Percentiles rank a stretch among this genome's conserved stretches.
Evolutionary conservation across 2,113 vertebrate species (phyloP).

Genomic region (Scophthalmus maximus): DNA sequence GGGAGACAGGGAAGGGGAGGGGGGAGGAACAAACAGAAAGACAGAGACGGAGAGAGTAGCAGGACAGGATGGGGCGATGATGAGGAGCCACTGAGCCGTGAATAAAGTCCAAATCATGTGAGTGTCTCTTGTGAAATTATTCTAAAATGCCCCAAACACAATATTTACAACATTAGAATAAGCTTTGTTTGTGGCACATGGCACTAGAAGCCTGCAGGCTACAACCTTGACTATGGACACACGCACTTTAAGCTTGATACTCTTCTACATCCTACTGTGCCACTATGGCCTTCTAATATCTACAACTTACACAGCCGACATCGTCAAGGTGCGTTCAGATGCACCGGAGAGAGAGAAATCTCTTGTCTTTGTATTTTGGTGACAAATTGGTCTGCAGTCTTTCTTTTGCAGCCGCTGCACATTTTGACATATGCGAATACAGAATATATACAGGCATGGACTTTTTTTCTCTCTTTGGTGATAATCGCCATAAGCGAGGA

Average conservation of each 20-base stretch:
- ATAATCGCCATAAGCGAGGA: no score
- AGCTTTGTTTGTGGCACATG: slow-evolving; percentile 8
- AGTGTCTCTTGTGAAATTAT: slow-evolving; percentile 3
- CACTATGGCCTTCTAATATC: not conserved
- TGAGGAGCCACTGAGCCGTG: slow-evolving; percentile 19
- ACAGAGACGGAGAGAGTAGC: no score
- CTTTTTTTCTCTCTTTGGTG: not conserved
- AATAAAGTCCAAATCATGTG: slow-evolving; percentile 3
- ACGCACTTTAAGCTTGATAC: not conserved
- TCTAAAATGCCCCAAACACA: not conserved
- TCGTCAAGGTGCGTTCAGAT: slow-evolving; percentile 62
- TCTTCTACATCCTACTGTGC: slow-evolving; percentile 28
- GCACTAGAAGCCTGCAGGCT: not conserved
- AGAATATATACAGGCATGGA: not conserved
- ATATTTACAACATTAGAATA: not conserved
- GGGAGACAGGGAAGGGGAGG: slow-evolving; percentile 31
- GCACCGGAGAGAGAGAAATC: slow-evolving; percentile 61
- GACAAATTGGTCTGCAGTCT: not conserved
- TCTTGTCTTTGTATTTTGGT: not conserved
- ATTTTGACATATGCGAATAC: not conserved
- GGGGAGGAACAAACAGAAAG: slow-evolving; percentile 21
- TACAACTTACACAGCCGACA: slow-evolving; percentile 10
- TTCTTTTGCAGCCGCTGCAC: not conserved
- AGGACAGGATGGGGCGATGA: not conserved
- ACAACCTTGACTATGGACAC: slow-evolving; percentile 18